Percentiles rank a stretch among this genome's conserved stretches.
Evolutionary conservation across 53 echinoderm and acorn worm species (phyloP).

Genomic region (Actinopyga echinites): DNA sequence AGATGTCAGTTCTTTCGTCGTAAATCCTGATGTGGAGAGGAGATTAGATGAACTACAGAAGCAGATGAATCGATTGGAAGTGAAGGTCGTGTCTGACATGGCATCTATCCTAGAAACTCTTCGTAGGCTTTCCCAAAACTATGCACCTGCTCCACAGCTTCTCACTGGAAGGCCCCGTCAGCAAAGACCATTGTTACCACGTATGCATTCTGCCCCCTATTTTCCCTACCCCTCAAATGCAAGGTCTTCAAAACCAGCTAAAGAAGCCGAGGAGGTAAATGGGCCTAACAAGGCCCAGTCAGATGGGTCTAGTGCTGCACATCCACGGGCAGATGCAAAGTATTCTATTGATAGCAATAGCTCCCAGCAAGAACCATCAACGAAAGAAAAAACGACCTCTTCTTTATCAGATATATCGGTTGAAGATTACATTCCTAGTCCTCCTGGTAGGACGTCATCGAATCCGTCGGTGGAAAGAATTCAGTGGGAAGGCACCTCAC

Average conservation of each 20-base stretch:
- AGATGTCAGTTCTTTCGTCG: constrained; percentile 79
- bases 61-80: constrained; percentile 88
- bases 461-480: constrained; percentile 36
- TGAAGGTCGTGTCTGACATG: constrained; percentile 89
- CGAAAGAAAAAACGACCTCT: constrained; percentile 70
- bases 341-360: constrained; percentile 14
- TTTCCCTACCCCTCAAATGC: constrained; percentile 56
- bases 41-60: constrained; percentile 89
- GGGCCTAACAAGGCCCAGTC: neutral
- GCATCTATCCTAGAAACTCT: constrained; percentile 90
- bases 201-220: constrained; percentile 82
- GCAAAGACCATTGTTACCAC: constrained; percentile 77
- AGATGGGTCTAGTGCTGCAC: neutral
- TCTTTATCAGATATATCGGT: constrained; percentile 92
- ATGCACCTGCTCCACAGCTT: constrained; percentile 77
- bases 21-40: constrained; percentile 80
- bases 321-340: neutral
- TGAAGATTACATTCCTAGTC: constrained; percentile 81
- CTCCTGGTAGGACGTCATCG: constrained; percentile 48
- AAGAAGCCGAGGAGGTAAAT: constrained; percentile 14
- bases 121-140: constrained; percentile 63
- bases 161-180: constrained; percentile 79
- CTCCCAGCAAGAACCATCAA: constrained; percentile 52
- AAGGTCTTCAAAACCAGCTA: constrained; percentile 36
- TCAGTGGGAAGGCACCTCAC: constrained; percentile 39